Conservation (phyloP, 2,113 vertebrate species). For the Picathartes gymnocephalus region DNA sequence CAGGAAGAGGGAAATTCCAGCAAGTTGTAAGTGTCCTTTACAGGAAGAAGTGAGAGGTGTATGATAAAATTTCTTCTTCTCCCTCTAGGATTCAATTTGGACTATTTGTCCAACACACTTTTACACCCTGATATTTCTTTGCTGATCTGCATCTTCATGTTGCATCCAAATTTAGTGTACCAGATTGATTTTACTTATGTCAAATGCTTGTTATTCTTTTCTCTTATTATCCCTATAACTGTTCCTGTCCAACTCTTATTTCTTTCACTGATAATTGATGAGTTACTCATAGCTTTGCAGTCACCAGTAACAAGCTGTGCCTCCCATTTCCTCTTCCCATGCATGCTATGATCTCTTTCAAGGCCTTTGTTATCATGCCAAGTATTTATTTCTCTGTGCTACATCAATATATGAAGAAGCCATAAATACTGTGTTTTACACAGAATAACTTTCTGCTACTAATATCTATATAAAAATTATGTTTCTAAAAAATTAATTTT, state of each 20-base stretch:
- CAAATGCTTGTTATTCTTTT: background rate
- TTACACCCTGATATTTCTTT: background rate
- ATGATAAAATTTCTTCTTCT: background rate
- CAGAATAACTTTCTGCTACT: background rate
- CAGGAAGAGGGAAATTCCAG: background rate
- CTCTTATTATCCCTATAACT: background rate
- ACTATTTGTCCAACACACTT: background rate
- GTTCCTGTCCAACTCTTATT: background rate
- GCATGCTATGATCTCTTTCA: background rate
- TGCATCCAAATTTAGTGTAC: background rate
- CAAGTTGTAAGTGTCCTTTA: background rate
- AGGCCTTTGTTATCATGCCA: background rate
- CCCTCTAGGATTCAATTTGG: background rate
- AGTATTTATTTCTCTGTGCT: background rate
- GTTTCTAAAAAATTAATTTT: background rate
- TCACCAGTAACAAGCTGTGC: background rate
- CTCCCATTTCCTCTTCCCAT: background rate
- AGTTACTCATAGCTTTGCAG: background rate
- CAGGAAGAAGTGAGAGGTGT: background rate
- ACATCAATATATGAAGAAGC: background rate
- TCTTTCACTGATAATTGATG: background rate
- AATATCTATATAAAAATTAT: background rate
- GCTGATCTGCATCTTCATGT: background rate
- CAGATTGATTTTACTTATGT: background rate
- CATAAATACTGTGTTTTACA: background rate